A percentile compares a stretch with the other conserved stretches of the same genome.
These are phyloP conservation scores for Pelodiscus sinensis DNA, from an alignment of 2,113 vertebrate species.

Conservation along the genomic window DNA sequence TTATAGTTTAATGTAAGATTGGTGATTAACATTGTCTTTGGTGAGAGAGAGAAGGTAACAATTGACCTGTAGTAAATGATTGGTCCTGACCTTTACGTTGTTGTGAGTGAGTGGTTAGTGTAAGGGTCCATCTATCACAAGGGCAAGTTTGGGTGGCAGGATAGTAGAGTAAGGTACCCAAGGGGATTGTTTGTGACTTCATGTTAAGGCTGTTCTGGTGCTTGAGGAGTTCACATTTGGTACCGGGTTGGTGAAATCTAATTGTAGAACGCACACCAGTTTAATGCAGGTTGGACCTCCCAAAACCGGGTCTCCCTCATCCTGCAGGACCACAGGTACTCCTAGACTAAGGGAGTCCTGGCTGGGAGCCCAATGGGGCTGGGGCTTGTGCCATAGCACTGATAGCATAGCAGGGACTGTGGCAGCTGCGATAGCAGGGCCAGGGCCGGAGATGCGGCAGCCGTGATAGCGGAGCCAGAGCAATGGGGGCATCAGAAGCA, in stretches of 20 bases:
- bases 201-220: background rate
- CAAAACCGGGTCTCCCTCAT: no score
- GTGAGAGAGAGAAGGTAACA: background rate
- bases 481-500: no score
- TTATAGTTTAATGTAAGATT: background rate
- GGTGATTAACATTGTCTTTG: background rate
- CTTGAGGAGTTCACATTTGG: background rate
- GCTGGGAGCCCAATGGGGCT: no score
- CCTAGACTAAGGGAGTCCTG: no score
- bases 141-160: background rate
- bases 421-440: no score
- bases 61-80: background rate
- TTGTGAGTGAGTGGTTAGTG: background rate
- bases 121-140: background rate
- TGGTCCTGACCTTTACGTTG: background rate
- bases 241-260: background rate
- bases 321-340: no score
- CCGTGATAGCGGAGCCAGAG: no score
- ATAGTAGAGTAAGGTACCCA: background rate
- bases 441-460: no score
- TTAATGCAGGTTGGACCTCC: background rate
- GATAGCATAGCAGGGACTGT: no score
- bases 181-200: background rate
- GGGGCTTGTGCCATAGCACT: no score
- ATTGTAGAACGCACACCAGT: background rate